Conservation (phyloP, 2,797 vertebrate species). For the Falco rusticolus region DNA sequence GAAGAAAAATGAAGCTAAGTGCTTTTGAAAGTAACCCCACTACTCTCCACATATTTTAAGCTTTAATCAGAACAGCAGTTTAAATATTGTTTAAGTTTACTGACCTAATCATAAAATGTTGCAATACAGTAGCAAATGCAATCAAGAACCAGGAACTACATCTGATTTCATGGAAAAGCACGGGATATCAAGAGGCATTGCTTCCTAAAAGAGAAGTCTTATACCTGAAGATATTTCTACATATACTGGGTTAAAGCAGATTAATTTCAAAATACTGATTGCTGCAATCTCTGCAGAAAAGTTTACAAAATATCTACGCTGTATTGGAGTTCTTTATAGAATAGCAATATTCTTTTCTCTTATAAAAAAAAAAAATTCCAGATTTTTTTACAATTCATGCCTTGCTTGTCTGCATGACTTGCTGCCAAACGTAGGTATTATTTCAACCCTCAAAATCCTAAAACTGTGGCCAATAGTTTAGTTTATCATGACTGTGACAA, state of each 20-base stretch:
- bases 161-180: background rate
- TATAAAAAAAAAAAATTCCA: background rate
- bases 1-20: conserved; percentile 28
- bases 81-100: conserved; percentile 56
- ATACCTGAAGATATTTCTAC: background rate
- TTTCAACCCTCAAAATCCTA: background rate
- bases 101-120: conserved; percentile 63
- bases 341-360: background rate
- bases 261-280: conserved; percentile 13
- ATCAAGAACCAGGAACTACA: conserved; percentile 35
- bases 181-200: background rate
- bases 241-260: background rate
- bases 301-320: background rate
- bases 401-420: background rate
- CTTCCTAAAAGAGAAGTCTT: background rate
- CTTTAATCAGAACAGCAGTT: conserved; percentile 46
- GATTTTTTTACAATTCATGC: background rate
- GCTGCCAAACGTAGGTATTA: background rate
- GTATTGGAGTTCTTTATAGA: background rate
- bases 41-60: conserved; percentile 9
- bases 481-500: conserved; percentile 4
- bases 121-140: conserved; percentile 37
- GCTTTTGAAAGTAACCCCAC: conserved; percentile 15
- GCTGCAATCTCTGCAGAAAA: background rate
- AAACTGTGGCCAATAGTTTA: conserved; percentile 8